Percentiles rank a stretch among this genome's conserved stretches.
Conservation (phyloP, 2,888 invertebrate species). For the Eulithis prunata region DNA sequence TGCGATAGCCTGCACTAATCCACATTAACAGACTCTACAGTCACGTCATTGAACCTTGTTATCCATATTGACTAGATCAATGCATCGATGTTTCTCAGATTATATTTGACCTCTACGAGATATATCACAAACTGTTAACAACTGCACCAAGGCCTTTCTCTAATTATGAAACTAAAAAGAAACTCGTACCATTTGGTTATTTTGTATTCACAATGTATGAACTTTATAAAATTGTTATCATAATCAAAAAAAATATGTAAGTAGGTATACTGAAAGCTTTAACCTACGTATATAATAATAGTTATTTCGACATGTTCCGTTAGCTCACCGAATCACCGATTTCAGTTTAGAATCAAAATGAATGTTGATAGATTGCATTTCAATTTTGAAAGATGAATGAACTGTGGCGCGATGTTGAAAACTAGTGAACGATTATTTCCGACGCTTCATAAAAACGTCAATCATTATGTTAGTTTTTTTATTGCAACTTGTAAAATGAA, state of each 20-base stretch:
- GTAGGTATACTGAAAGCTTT: too few relatives aligned
- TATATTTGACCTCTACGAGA: too few relatives aligned
- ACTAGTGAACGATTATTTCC: slow-evolving; percentile 36
- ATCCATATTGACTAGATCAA: slow-evolving; percentile 13
- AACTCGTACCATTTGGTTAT: too few relatives aligned
- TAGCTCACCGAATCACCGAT: slow-evolving; percentile 41
- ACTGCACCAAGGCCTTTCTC: too few relatives aligned
- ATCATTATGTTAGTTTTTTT: slow-evolving; percentile 38
- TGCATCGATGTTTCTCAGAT: too few relatives aligned
- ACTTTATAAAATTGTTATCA: too few relatives aligned
- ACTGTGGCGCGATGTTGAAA: slow-evolving; percentile 35
- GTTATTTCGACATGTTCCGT: slow-evolving; percentile 37
- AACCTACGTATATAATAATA: too few relatives aligned
- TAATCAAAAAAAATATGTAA: too few relatives aligned
- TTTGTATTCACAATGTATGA: too few relatives aligned
- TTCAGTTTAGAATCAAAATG: slow-evolving; percentile 46
- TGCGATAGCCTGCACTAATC: slow-evolving; percentile 69
- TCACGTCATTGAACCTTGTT: slow-evolving; percentile 54
- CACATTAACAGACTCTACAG: slow-evolving; percentile 57
- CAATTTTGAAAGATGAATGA: slow-evolving; percentile 43
- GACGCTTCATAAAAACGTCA: slow-evolving; percentile 42
- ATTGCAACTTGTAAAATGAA: slow-evolving; percentile 31
- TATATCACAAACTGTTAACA: too few relatives aligned
- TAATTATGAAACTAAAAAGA: too few relatives aligned
- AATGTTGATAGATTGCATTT: slow-evolving; percentile 49